A percentile compares a stretch with the other conserved stretches of the same genome.
Evolutionary conservation across 2,113 vertebrate species (phyloP).

Genomic region (Phalacrocorax pelagicus): DNA sequence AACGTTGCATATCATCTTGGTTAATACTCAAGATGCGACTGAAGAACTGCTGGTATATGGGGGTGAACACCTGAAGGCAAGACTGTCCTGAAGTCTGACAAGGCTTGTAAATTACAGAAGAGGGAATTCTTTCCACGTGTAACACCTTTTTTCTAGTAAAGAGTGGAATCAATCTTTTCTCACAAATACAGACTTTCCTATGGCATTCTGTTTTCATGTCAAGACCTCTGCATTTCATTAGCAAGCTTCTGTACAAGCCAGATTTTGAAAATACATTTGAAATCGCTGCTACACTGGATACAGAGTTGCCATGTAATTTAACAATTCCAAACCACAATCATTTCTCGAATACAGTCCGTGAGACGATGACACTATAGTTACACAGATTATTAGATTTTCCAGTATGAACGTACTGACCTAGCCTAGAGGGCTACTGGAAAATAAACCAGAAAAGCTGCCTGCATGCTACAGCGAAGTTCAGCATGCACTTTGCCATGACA

Average conservation of each 20-base stretch:
- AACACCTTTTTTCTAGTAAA: background rate
- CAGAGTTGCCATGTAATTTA: background rate
- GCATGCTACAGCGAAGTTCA: background rate
- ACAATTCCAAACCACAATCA: background rate
- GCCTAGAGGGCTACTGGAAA: background rate
- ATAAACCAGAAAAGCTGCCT: background rate
- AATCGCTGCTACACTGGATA: background rate
- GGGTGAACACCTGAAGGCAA: background rate
- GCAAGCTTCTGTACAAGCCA: background rate
- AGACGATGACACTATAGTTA: background rate
- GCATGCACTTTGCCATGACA: background rate
- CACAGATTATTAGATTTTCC: background rate
- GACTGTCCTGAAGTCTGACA: background rate
- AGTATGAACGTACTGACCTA: background rate
- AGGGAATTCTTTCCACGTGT: background rate
- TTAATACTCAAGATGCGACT: background rate
- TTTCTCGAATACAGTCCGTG: background rate
- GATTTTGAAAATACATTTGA: background rate
- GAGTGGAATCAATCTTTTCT: background rate
- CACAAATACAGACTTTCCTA: background rate
- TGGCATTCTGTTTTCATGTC: background rate
- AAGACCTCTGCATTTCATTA: background rate
- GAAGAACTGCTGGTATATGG: background rate
- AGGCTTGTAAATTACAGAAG: background rate
- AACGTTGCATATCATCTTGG: fast-evolving